phyloP scores from a whole-genome alignment of 2,797 vertebrate species.

The Gymnocypris eckloni region DNA sequence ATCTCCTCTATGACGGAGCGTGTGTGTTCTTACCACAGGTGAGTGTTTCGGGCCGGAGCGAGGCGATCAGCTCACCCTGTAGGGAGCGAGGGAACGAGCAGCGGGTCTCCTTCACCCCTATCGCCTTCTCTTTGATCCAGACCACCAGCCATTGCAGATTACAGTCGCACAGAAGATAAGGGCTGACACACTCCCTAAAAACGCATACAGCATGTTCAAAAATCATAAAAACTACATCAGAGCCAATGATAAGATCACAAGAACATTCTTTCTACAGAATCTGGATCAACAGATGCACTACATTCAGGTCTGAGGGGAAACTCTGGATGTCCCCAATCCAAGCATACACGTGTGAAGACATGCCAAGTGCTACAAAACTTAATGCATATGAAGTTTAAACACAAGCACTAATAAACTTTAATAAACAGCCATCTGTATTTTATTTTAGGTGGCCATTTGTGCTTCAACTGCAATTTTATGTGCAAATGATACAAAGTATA shows the following conservation, averaged over 20 bases:
- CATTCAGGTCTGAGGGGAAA: neutral
- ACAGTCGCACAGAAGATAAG: conserved; percentile 94
- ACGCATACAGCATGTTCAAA: neutral
- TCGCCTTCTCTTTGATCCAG: conserved; percentile 89
- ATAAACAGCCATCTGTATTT: neutral
- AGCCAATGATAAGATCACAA: neutral
- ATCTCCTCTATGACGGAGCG: neutral
- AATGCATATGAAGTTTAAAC: neutral
- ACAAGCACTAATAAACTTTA: neutral
- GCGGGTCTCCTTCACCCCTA: conserved; percentile 89
- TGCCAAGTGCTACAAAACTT: neutral
- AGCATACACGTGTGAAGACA: neutral
- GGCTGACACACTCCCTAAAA: conserved; percentile 93
- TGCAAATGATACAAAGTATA: neutral
- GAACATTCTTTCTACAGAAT: neutral
- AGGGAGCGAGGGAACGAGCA: conserved; percentile 92
- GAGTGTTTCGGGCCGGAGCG: conserved; percentile 84
- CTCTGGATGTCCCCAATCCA: neutral
- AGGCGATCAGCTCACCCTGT: conserved; percentile 85
- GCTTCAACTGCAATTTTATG: neutral
- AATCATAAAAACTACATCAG: neutral
- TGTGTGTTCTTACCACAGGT: conserved; percentile 86
- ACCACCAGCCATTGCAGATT: conserved; percentile 92
- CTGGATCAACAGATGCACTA: neutral
- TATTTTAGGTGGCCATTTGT: neutral